A percentile compares a stretch with the other conserved stretches of the same genome.
Evolutionary conservation across 1,140 invertebrate species (phyloP).

Genomic region (Hormaphis cornu): DNA sequence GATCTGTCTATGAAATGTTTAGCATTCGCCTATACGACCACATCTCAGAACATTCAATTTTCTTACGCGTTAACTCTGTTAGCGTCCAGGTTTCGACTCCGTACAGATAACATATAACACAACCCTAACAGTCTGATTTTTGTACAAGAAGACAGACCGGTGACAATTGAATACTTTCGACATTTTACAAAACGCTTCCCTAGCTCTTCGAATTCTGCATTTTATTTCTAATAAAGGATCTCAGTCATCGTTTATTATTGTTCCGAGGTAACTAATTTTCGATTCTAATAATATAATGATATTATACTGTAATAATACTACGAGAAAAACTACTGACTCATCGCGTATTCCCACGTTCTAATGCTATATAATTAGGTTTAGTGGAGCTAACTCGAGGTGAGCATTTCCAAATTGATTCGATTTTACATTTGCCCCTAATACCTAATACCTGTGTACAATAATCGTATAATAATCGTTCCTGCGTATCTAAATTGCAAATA

Average conservation of each 20-base stretch:
- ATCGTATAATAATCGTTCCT: too few species aligned
- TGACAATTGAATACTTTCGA: not conserved
- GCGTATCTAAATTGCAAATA: too few species aligned
- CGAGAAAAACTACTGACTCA: too few species aligned
- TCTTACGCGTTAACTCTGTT: slow-evolving; percentile 13
- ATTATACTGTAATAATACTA: too few species aligned
- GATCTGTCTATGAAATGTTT: not conserved
- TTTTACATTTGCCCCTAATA: too few species aligned
- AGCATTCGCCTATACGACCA: slow-evolving; percentile 19
- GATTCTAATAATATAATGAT: too few species aligned
- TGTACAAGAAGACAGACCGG: not conserved
- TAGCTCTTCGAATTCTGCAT: slow-evolving; percentile 1
- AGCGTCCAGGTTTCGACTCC: slow-evolving; percentile 31
- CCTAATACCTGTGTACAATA: too few species aligned
- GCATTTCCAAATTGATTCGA: too few species aligned
- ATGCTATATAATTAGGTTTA: too few species aligned
- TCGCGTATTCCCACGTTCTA: too few species aligned
- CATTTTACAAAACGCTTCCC: slow-evolving; percentile 14
- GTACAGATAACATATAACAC: slow-evolving; percentile 33
- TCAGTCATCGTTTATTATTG: not conserved
- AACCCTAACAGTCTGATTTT: slow-evolving; percentile 29
- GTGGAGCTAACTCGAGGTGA: too few species aligned
- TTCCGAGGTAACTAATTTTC: slow-evolving; percentile 16
- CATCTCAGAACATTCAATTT: slow-evolving; percentile 27
- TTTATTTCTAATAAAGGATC: slow-evolving; percentile 9